A percentile compares a stretch with the other conserved stretches of the same genome.
phyloP scores from a whole-genome alignment of 2,113 vertebrate species.

The Gorsachius goisagi region DNA sequence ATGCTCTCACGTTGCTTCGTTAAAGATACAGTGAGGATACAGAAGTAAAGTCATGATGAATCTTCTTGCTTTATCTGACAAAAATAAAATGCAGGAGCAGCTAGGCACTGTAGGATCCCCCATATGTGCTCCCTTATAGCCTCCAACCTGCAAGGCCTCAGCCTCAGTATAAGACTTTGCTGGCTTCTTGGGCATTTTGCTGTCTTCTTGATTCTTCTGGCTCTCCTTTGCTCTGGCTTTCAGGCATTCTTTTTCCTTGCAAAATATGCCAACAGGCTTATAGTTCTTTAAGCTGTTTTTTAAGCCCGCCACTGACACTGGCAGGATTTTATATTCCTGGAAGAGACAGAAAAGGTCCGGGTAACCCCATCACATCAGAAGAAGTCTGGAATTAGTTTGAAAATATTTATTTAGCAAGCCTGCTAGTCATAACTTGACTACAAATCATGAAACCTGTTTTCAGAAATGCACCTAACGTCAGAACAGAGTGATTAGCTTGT shows the following conservation, averaged over 20 bases:
- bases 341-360: not conserved
- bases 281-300: not conserved
- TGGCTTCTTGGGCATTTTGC: not conserved
- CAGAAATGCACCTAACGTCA: not conserved
- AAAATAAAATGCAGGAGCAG: not conserved
- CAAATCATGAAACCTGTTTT: not conserved
- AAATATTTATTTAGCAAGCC: not conserved
- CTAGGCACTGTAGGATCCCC: not conserved
- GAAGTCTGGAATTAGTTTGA: not conserved
- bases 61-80: not conserved
- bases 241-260: not conserved
- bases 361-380: not conserved
- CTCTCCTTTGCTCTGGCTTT: not conserved
- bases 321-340: not conserved
- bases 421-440: not conserved
- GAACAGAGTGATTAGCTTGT: not conserved
- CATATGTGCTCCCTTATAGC: not conserved
- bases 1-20: not conserved
- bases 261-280: not conserved
- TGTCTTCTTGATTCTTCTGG: not conserved
- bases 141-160: not conserved
- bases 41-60: not conserved
- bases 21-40: not conserved
- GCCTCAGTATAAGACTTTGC: not conserved
- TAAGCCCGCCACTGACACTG: not conserved